phyloP scores from a whole-genome alignment of 2,113 vertebrate genomes.

The Loxodonta africana region DNA sequence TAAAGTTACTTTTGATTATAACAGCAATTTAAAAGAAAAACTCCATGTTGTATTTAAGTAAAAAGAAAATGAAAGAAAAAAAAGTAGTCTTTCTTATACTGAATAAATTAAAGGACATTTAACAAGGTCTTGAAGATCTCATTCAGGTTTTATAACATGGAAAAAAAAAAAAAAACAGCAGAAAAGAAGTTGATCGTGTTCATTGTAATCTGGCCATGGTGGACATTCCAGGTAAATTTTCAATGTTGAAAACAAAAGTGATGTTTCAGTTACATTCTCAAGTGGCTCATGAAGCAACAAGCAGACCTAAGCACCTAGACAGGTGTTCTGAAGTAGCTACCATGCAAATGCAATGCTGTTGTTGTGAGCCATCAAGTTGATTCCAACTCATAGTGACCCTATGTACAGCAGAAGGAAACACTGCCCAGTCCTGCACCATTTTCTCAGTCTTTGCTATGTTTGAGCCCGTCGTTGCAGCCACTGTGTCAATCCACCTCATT shows the following conservation, averaged over 20 bases:
- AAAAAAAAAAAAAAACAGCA: neutral
- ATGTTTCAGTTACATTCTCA: neutral
- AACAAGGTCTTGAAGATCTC: neutral
- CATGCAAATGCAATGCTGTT: neutral
- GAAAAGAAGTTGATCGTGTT: neutral
- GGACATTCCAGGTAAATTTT: neutral
- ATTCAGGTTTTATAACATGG: neutral
- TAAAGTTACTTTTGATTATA: neutral
- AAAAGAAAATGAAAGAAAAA: slow-evolving; percentile 7
- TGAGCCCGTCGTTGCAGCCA: no score
- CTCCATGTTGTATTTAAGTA: neutral
- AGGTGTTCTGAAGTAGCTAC: neutral
- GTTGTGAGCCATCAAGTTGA: no score
- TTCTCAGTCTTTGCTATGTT: no score
- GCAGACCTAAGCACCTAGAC: neutral
- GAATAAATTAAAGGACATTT: slow-evolving; percentile 27
- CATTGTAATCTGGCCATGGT: neutral
- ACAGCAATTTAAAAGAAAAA: slow-evolving; percentile 43
- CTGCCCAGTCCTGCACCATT: no score
- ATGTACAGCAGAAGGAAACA: no score
- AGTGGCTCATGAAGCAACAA: neutral
- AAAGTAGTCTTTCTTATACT: neutral
- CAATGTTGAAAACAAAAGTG: neutral
- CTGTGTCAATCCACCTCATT: no score
- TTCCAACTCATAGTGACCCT: no score